A percentile compares a stretch with the other conserved stretches of the same genome.
Evolutionary conservation across 1,140 invertebrate genomes (phyloP).

Genomic region (Drosophila mauritiana): DNA sequence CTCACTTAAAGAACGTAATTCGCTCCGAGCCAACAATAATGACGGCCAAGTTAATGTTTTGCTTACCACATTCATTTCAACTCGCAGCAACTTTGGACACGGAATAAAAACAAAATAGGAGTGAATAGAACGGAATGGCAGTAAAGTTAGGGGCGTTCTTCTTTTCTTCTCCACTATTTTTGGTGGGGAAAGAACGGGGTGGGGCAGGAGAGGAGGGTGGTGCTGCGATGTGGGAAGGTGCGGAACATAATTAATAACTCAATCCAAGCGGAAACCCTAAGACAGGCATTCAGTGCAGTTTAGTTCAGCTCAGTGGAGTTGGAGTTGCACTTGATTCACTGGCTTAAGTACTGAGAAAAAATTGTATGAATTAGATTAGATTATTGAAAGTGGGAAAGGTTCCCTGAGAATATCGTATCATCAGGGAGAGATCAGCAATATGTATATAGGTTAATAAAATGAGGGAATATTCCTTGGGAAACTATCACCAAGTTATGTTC

Average conservation of each 20-base stretch:
- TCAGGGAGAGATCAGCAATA: too few species aligned
- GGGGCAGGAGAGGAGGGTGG: neutral
- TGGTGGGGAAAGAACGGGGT: conserved; percentile 2
- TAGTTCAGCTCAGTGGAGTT: conserved; percentile 34
- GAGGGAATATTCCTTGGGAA: too few species aligned
- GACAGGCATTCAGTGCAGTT: conserved; percentile 49
- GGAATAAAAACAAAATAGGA: conserved; percentile 41
- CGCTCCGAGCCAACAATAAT: conserved; percentile 55
- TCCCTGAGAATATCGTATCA: neutral
- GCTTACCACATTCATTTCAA: conserved; percentile 58
- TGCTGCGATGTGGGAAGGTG: conserved; percentile 17
- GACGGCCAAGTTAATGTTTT: conserved; percentile 61
- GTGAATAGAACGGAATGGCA: conserved; percentile 28
- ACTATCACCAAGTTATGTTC: too few species aligned
- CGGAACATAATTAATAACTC: conserved; percentile 81
- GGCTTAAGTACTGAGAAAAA: conserved; percentile 7
- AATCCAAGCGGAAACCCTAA: conserved; percentile 79
- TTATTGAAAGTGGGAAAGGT: neutral
- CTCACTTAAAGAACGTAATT: conserved; percentile 65
- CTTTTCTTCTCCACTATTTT: too few species aligned
- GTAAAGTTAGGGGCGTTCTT: conserved; percentile 12
- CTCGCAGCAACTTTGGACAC: conserved; percentile 51
- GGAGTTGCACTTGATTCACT: conserved; percentile 17
- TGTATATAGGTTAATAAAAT: too few species aligned
- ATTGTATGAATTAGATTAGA: too few species aligned